Evolutionary conservation across 92 coral and sea anemone genomes (phyloP), one percentile per base, ranked within the genome.

Genomic region (Isaurus tuberculatus): DNA sequence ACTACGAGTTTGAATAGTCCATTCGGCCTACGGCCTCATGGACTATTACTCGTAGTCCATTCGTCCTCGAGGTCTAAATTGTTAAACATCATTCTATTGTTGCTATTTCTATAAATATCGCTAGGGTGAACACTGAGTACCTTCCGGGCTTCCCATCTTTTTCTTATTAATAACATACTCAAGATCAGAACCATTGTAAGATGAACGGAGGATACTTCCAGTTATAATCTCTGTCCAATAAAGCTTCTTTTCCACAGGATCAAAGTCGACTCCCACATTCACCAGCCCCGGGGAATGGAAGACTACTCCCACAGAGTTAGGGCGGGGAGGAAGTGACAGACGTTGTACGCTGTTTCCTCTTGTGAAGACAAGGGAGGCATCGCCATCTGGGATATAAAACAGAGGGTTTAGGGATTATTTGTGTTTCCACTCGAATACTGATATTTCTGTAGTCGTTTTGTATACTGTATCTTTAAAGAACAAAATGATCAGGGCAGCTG

Each of bases 271-370:
- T 0, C 97, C 99, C 15, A 97, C 99, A 74, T 94, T 91, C 19
- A 94, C 88, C 58, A 90, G 90, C 2, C 99, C 95, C 14, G 91
- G 63, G 19, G 83, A 79, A 30, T 94, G 92, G 82, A 79, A 88
- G 42, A 97, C 87, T 40, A 94, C 86, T n/a, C 99, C 99, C 16
- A 97, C 88, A 19, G 92, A 87, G 75, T 86, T 87, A 49, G 98
- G 97, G 3, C 94, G 91, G 8, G 99, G 95, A 5, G 99, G 99
- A n/a, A 97, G 90, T 34, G 99, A 97, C 84, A 94, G 75, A 34
- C 99, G 97, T 83, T 97, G 99, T 51, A 97, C 91, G 30, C 93
- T 97, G 87, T 93, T 94, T 31, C 99, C 99, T 70, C 89, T 92
- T 14, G 97, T 94, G 87, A 88, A 97, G n/a, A 94, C 81, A 23